These are phyloP conservation scores for Cordilura impudica DNA, from an alignment of 2,888 invertebrate genomes.

Conservation along the genomic window DNA sequence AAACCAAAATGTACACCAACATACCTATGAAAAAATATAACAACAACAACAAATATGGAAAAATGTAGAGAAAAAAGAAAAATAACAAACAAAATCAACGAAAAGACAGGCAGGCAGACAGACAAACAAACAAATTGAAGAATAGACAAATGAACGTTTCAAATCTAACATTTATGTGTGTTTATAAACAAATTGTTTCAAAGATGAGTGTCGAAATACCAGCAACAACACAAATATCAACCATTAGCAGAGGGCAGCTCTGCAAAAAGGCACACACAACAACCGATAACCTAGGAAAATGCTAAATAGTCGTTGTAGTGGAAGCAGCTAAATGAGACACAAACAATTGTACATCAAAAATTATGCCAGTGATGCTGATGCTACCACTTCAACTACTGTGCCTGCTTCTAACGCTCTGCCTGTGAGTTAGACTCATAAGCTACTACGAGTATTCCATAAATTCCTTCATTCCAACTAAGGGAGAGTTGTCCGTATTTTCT, in stretches of 20 bases:
- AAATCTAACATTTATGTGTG: constrained; percentile 28
- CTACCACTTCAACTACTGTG: background rate
- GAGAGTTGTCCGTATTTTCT: constrained; percentile 10
- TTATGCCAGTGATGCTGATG: background rate
- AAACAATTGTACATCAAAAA: constrained; percentile 1
- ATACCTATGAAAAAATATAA: constrained; percentile 6
- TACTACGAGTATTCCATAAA: background rate
- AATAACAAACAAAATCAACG: constrained; percentile 36
- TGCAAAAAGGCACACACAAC: background rate
- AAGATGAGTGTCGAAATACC: constrained; percentile 22
- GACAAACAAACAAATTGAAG: constrained; percentile 4
- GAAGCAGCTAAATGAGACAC: background rate
- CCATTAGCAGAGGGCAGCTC: constrained; percentile 14
- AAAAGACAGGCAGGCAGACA: background rate
- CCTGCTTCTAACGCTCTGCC: background rate
- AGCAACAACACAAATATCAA: constrained; percentile 20
- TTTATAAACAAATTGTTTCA: constrained; percentile 19
- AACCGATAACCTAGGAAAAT: background rate
- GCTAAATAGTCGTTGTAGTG: background rate
- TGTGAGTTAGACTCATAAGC: constrained; percentile 10
- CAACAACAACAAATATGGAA: constrained; percentile 25
- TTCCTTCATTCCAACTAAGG: background rate
- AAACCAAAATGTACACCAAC: constrained; percentile 34
- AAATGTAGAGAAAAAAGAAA: background rate
- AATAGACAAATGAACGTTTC: constrained; percentile 24